A percentile compares a stretch with the other conserved stretches of the same genome.
Conservation (phyloP, 2,113 vertebrate genomes). For the Ivindomyrus marchei region DNA sequence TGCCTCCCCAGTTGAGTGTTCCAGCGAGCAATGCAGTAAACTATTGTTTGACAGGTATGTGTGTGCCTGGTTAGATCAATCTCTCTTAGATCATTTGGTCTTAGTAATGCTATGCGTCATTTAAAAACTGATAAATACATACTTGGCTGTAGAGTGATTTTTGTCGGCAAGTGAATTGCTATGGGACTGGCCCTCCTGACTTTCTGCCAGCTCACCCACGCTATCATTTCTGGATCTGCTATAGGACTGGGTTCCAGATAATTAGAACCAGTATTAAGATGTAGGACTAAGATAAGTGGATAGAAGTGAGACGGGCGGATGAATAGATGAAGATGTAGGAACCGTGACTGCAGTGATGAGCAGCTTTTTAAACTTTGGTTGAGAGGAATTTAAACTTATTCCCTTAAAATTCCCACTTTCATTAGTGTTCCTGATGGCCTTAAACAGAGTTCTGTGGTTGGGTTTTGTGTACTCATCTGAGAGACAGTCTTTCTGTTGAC, state of each 20-base stretch:
- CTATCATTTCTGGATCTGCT: neutral
- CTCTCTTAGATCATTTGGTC: neutral
- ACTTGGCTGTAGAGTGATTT: neutral
- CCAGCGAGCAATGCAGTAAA: neutral
- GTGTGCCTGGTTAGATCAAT: neutral
- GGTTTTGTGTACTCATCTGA: neutral
- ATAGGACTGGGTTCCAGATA: neutral
- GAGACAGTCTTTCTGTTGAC: neutral
- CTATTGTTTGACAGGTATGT: neutral
- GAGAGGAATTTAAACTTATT: neutral
- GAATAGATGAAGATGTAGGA: neutral
- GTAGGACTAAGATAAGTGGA: neutral
- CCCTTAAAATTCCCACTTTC: neutral
- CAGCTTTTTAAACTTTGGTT: neutral
- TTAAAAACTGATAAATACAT: neutral
- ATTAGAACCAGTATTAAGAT: neutral
- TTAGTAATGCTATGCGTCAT: neutral
- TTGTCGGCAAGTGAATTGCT: neutral
- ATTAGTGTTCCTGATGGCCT: neutral
- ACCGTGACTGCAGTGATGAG: neutral
- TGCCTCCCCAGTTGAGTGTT: neutral
- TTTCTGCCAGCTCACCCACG: neutral
- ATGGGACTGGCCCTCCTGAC: neutral
- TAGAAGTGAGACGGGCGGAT: neutral
- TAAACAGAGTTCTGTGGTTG: neutral